Conservation (phyloP, 2,888 invertebrate genomes). For the Nemurella pictetii region DNA sequence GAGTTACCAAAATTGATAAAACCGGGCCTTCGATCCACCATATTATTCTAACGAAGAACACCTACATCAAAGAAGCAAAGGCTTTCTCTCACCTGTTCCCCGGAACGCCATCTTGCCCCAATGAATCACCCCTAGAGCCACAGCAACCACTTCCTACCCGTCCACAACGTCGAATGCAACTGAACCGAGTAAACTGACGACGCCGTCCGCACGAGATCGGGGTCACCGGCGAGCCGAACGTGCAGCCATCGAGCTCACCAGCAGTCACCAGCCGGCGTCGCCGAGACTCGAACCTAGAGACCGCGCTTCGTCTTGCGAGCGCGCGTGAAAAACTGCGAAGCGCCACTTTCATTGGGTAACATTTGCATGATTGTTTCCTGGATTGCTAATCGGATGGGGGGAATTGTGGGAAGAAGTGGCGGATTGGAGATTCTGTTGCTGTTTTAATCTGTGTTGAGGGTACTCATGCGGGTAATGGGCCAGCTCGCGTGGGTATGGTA, state of each 20-base stretch:
- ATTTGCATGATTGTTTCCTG: not conserved
- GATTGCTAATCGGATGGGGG: not conserved
- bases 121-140: not conserved
- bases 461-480: not conserved
- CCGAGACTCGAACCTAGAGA: not conserved
- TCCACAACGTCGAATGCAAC: not conserved
- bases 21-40: too few relatives aligned
- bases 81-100: not conserved
- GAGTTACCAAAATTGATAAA: too few relatives aligned
- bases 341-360: not conserved
- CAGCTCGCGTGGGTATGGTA: not conserved
- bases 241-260: too few relatives aligned
- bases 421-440: not conserved
- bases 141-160: not conserved
- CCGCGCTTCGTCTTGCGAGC: too few relatives aligned
- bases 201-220: not conserved
- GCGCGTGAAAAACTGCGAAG: not conserved
- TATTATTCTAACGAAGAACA: too few relatives aligned
- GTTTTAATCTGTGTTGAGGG: not conserved
- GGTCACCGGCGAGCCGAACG: not conserved
- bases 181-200: not conserved
- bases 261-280: not conserved
- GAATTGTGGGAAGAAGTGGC: not conserved
- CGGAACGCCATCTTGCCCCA: not conserved
- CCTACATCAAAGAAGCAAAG: too few relatives aligned